These are phyloP conservation scores for Pedionomus torquatus DNA, from an alignment of 2,113 vertebrate genomes.

Conservation along the genomic window DNA sequence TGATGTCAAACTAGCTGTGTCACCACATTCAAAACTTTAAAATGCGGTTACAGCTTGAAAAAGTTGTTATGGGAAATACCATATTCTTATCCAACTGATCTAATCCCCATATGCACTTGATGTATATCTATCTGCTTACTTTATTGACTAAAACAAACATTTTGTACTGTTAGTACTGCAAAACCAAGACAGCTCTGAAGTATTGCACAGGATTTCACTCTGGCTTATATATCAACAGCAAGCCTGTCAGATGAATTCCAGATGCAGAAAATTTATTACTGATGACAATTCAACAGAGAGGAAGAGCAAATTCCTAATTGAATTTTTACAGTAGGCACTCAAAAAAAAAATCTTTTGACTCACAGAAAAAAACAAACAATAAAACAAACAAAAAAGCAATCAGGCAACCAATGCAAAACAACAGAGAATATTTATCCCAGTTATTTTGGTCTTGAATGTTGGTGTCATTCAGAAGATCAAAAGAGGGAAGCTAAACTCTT, in stretches of 20 bases:
- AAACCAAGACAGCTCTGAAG: background rate
- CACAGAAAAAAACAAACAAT: fast-evolving
- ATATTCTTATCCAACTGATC: background rate
- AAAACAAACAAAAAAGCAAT: fast-evolving
- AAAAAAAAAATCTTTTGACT: background rate
- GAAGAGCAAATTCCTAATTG: background rate
- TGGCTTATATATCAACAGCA: background rate
- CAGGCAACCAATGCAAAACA: background rate
- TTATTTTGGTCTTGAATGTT: background rate
- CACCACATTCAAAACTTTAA: constrained; percentile 10
- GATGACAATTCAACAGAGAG: background rate
- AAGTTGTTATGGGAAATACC: background rate
- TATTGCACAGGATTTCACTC: background rate
- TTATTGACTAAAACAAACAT: background rate
- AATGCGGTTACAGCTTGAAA: background rate
- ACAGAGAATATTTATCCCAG: background rate
- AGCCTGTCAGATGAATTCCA: background rate
- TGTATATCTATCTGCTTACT: background rate
- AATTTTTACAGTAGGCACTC: background rate
- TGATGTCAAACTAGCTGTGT: constrained; percentile 12
- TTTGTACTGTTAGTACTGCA: background rate
- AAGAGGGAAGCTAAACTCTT: background rate
- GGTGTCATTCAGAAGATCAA: background rate
- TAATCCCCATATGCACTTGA: background rate
- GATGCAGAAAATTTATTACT: background rate